Base-by-base conservation (phyloP, 2,113 vertebrate species). In the Martes martes region DNA sequence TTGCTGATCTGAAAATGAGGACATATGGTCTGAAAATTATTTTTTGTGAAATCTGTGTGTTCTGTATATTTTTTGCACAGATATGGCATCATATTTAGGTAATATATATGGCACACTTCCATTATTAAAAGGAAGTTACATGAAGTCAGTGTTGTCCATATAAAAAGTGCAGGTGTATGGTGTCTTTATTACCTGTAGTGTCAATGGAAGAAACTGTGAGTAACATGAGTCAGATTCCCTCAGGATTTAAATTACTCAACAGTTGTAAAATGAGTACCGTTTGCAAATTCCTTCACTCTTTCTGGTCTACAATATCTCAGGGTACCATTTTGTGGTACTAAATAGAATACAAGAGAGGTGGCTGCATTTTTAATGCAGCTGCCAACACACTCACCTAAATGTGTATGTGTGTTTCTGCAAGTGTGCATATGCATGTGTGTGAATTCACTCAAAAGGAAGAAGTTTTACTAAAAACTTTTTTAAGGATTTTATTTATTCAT, bases 111-210 rank as follows among this genome's bases (percentile, higher is more conserved):
- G 47, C 33, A 92, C 81, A 84, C 88, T 86, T 94, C 24, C 2
- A 74, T 59, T 96, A 85, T 69, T 92, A 5, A 76, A 81, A 92
- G 91, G 69, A 71, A 59, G 13, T 52, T 83, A 89, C 39, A 94
- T 59, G 73, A 95, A 82, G 52, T 96, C 71, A 63, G 57, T 71
- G 16, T 33, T 85, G 33, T 93, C 2, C 50, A 36, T 78, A 67
- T 73, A 89, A 96, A 91, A 93, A 28, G 28, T 79, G 71, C 73
- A 87, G 19, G 39, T 24, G 47, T 91, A 50, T 50, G 59, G 5
- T 93, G 28, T 88, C 21, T 87, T 79, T 91, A 79, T 94, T 97
- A 88, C 45, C 26, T 95, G 28, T 87, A 93, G n/a, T 74, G 55
- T 19, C 79, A 74, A 45, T 84, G 55, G 42, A 95, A 39, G 36